Base-by-base conservation (phyloP, 2,797 vertebrate species). In the Microctenopoma stevenorrisi region DNA sequence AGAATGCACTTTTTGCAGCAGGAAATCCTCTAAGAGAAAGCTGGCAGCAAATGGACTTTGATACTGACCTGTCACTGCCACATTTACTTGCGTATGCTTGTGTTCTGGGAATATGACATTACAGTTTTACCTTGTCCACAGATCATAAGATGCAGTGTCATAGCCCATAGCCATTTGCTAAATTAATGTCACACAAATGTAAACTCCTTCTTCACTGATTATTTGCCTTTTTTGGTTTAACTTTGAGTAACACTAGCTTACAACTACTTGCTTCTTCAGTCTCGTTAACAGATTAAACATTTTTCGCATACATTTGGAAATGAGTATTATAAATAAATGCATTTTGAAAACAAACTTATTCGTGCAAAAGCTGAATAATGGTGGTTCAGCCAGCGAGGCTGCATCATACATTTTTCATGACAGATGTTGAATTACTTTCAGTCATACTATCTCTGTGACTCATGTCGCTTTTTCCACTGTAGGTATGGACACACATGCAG, bases 401-500 rank as follows among this genome's bases (percentile, higher is more conserved):
- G 16, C 0, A 4, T 59, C 12, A 58, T 70, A 37, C 57, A 30
- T 76, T 67, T 68, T 44, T 73, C 15, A 73, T 44, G 40, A 57
- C 4, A 4, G 43, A 56, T 63, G 51, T 25, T 51, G 28, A 64
- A 38, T 72, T 55, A 9, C 51, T 67, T 56, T 68, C 53, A 49
- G 54, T 70, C 70, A 78, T 22, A 47, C 51, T 70, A 68, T 81
- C 72, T 63, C 55, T 35, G 40, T 72, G 67, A 83, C 67, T 84
- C 75, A 63, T 86, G 51, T 85, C 56, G 37, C 60, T 56, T 78
- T 72, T 82, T 80, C 64, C 73, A n/a, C 58, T 80, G 48, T 78
- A 92, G 92, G 87, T 82, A 89, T 88, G 89, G 87, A 83, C 74
- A 56, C 79, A 46, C 64, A 54, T 62, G 69, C 64, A 35, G 55